Evolutionary conservation across 2,797 vertebrate species (phyloP).

Genomic region (Limosa lapponica): DNA sequence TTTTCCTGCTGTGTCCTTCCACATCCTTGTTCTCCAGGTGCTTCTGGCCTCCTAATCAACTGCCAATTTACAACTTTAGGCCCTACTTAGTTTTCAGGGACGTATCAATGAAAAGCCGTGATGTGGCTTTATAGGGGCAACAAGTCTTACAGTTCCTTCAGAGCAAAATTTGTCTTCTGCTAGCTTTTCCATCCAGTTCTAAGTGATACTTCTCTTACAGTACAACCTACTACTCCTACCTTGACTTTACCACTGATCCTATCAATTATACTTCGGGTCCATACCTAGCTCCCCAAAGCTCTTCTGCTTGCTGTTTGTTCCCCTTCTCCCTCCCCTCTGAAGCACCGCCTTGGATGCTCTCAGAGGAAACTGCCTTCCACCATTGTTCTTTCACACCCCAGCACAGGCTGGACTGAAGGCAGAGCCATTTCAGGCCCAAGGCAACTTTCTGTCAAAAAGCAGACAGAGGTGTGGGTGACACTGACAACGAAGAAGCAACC

Average conservation of each 20-base stretch:
- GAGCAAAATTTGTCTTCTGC: background rate
- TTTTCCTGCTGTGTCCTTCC: background rate
- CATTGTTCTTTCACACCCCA: background rate
- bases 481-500: background rate
- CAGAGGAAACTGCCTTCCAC: background rate
- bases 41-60: background rate
- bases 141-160: background rate
- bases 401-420: background rate
- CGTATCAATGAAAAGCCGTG: background rate
- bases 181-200: background rate
- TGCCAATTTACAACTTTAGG: background rate
- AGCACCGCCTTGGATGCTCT: background rate
- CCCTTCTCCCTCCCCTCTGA: background rate
- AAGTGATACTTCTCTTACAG: background rate
- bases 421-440: background rate
- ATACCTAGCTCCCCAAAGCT: background rate
- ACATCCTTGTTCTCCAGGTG: accelerated
- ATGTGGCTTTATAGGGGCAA: background rate
- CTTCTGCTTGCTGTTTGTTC: background rate
- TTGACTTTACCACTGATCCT: background rate
- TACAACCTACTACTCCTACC: background rate
- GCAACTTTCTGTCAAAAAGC: background rate
- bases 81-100: background rate
- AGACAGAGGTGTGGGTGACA: accelerated
- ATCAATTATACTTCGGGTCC: background rate